Evolutionary conservation across 1,140 invertebrate species (phyloP).

Genomic region (Drosophila malerkotliana): DNA sequence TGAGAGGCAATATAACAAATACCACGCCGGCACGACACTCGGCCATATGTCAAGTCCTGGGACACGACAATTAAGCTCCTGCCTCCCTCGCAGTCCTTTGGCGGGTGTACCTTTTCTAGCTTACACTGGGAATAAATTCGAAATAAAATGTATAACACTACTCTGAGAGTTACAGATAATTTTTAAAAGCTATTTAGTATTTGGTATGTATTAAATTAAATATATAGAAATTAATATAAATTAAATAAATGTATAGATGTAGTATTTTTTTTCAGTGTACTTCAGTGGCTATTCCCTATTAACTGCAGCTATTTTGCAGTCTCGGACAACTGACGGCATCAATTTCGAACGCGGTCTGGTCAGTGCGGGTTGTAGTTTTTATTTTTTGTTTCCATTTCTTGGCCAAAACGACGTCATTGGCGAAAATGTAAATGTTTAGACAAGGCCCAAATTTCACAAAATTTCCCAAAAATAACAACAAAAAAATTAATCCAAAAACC

Average conservation of each 20-base stretch:
- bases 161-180: no score
- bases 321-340: constrained; percentile 42
- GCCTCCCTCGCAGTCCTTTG: neutral
- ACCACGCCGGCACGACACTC: constrained; percentile 50
- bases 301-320: constrained; percentile 40
- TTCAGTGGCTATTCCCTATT: neutral
- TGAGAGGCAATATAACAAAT: constrained; percentile 57
- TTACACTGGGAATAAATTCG: neutral
- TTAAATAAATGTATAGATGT: neutral
- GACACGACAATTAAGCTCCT: constrained; percentile 44
- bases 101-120: neutral
- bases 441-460: constrained; percentile 56
- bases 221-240: no score
- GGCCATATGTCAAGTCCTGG: constrained; percentile 57
- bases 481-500: constrained; percentile 18
- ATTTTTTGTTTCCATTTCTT: constrained; percentile 23
- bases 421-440: constrained; percentile 79
- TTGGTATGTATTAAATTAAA: no score
- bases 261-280: neutral
- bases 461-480: constrained; percentile 8
- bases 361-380: constrained; percentile 6
- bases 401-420: constrained; percentile 65
- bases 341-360: constrained; percentile 7
- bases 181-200: neutral
- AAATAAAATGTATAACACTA: no score